phyloP scores from a whole-genome alignment of 2,888 invertebrate genomes.

The Augochlorella aurata region DNA sequence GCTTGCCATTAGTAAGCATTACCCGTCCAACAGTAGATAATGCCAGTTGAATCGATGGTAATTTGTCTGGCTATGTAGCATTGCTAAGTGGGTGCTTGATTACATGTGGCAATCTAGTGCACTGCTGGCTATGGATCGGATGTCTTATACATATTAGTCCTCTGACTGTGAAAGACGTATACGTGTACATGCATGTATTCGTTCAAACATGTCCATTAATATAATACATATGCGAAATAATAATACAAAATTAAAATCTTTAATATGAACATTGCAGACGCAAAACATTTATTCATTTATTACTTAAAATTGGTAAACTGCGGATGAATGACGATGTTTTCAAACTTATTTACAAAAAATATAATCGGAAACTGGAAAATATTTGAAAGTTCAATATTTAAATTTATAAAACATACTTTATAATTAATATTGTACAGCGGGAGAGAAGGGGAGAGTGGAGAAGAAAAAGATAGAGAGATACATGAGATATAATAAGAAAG shows the following conservation, averaged over 20 bases:
- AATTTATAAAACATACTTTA: no score
- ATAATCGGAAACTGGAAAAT: no score
- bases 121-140: background rate
- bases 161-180: background rate
- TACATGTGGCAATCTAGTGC: constrained; percentile 49
- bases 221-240: background rate
- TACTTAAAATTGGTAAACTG: no score
- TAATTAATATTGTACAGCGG: no score
- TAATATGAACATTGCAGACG: no score
- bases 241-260: background rate
- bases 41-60: constrained; percentile 52
- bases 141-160: constrained; percentile 2
- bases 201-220: background rate
- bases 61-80: constrained; percentile 51
- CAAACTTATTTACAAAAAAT: no score
- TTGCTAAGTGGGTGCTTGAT: constrained; percentile 43
- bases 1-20: constrained; percentile 51
- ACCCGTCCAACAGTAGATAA: constrained; percentile 47
- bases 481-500: no score
- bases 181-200: background rate
- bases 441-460: no score
- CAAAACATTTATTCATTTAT: no score
- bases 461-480: no score
- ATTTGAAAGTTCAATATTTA: no score
- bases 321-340: no score